phyloP scores from a whole-genome alignment of 2,888 invertebrate genomes.

The Acrocyrtus sp. region DNA sequence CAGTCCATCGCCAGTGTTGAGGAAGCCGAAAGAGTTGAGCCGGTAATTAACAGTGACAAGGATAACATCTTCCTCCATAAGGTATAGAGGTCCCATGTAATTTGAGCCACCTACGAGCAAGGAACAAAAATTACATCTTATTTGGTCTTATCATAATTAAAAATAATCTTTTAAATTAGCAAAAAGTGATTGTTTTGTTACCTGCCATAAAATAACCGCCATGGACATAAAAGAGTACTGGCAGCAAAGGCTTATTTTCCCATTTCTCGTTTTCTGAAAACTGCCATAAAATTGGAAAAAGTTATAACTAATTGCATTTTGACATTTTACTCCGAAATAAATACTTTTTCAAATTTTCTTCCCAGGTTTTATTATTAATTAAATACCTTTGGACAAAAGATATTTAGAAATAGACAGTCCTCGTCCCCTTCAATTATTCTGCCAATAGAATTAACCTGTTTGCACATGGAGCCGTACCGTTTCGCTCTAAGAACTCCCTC shows the following conservation, averaged over 20 bases:
- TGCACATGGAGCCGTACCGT: slow-evolving; percentile 50
- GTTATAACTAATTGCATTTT: no score
- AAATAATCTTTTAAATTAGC: no score
- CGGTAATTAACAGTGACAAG: slow-evolving; percentile 55
- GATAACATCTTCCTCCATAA: slow-evolving; percentile 67
- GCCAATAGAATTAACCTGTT: slow-evolving; percentile 52
- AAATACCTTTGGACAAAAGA: slow-evolving; percentile 55
- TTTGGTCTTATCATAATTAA: no score
- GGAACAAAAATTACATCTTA: no score
- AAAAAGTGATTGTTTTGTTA: no score
- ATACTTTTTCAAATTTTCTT: no score
- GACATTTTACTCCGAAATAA: no score
- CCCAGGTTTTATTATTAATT: no score
- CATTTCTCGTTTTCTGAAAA: background rate
- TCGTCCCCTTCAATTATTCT: slow-evolving; percentile 47
- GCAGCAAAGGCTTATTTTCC: slow-evolving; percentile 56
- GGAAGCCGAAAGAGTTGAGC: slow-evolving; percentile 40
- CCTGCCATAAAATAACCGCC: slow-evolving; percentile 70
- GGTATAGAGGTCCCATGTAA: slow-evolving; percentile 69
- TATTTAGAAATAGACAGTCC: slow-evolving; percentile 56
- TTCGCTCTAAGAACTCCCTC: slow-evolving; percentile 41
- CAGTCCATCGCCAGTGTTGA: slow-evolving; percentile 45
- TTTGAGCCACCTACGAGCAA: slow-evolving; percentile 69
- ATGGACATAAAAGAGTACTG: slow-evolving; percentile 71
- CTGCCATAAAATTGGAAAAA: background rate